Conservation (phyloP, 2,888 invertebrate genomes). For the Tipula unca region DNA sequence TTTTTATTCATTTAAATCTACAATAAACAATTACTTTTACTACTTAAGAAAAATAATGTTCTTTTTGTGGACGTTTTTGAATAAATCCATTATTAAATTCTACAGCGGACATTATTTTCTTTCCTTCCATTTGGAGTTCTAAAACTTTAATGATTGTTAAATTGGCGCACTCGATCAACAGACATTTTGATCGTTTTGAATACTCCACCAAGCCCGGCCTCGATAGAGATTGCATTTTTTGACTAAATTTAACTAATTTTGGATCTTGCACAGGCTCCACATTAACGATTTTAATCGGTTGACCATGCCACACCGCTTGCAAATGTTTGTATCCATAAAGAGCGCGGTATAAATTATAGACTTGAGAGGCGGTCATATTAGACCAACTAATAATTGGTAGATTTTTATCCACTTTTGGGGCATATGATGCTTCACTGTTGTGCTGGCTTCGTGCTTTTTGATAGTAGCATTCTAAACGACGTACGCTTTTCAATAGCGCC, state of each 20-base stretch:
- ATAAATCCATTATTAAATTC: slow-evolving; percentile 86
- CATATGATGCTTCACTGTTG: slow-evolving; percentile 32
- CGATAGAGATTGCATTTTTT: neutral
- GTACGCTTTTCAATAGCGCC: slow-evolving; percentile 54
- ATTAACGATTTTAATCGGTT: slow-evolving; percentile 51
- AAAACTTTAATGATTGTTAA: slow-evolving; percentile 55
- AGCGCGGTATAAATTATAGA: slow-evolving; percentile 65
- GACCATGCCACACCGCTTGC: slow-evolving; percentile 51
- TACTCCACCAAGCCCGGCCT: slow-evolving; percentile 53
- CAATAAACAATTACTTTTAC: neutral
- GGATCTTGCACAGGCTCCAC: neutral
- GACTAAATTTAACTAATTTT: neutral
- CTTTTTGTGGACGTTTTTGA: slow-evolving; percentile 45
- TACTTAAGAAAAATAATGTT: slow-evolving; percentile 38
- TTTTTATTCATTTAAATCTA: too few species aligned
- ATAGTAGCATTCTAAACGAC: slow-evolving; percentile 47
- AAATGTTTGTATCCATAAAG: slow-evolving; percentile 55
- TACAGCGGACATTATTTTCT: slow-evolving; percentile 61
- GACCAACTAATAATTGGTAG: slow-evolving; percentile 58
- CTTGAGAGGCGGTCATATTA: slow-evolving; percentile 50
- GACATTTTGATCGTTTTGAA: slow-evolving; percentile 46
- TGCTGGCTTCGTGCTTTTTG: neutral
- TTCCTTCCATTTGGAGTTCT: slow-evolving; percentile 56
- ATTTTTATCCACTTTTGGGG: slow-evolving; percentile 59
- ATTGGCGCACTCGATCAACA: slow-evolving; percentile 60